phyloP scores from a whole-genome alignment of 1,140 invertebrate species.

The Listronotus oregonensis region DNA sequence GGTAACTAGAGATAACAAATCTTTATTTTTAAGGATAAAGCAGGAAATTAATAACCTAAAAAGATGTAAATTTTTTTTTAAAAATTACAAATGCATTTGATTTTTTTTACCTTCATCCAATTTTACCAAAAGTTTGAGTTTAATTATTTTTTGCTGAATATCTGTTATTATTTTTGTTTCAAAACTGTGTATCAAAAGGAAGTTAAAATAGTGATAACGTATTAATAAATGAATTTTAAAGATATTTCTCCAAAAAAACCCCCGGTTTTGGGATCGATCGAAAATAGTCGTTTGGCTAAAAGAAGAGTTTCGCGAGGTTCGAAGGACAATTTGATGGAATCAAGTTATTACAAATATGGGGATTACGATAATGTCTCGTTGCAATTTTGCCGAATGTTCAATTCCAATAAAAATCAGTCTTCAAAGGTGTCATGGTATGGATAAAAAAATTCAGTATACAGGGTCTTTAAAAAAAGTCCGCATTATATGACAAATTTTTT shows the following conservation, averaged over 20 bases:
- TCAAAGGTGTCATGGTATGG: conserved; percentile 9
- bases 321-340: conserved; percentile 18
- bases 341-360: conserved; percentile 38
- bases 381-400: conserved; percentile 1
- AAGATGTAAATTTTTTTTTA: too few species aligned
- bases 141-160: too few species aligned
- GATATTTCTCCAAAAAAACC: conserved; percentile 19
- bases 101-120: conserved; percentile 6
- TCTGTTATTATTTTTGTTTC: too few species aligned
- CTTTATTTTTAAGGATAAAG: conserved; percentile 21
- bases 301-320: conserved; percentile 42
- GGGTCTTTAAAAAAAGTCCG: too few species aligned
- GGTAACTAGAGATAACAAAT: conserved; percentile 21
- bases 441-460: too few species aligned
- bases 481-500: too few species aligned
- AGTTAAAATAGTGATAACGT: background rate
- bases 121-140: too few species aligned
- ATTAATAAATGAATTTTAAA: conserved; percentile 13
- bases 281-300: conserved; percentile 42
- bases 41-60: conserved; percentile 1
- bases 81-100: background rate
- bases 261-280: conserved; percentile 30
- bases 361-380: conserved; percentile 41
- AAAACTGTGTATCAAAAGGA: too few species aligned
- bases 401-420: background rate